phyloP scores from a whole-genome alignment of 2,888 invertebrate species.

The Stenoptilia bipunctidactyla region DNA sequence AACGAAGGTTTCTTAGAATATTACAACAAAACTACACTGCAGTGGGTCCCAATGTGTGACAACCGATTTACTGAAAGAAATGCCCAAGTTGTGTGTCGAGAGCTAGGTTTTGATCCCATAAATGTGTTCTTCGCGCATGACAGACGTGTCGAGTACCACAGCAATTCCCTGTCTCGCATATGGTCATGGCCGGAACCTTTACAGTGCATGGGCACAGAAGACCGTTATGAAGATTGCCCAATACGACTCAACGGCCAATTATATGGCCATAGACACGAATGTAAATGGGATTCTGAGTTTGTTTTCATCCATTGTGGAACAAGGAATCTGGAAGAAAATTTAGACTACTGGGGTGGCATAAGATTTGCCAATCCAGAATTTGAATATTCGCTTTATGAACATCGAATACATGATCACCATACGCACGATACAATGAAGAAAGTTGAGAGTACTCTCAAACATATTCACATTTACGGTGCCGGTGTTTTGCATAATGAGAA shows the following conservation, averaged over 20 bases:
- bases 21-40: constrained; percentile 93
- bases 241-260: constrained; percentile 91
- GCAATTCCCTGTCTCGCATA: constrained; percentile 86
- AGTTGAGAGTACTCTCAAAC: constrained; percentile 83
- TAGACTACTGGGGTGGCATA: constrained; percentile 96
- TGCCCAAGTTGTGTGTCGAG: constrained; percentile 95
- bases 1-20: constrained; percentile 94
- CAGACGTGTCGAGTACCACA: constrained; percentile 88
- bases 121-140: constrained; percentile 92
- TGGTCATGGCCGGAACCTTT: constrained; percentile 97
- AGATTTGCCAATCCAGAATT: constrained; percentile 91
- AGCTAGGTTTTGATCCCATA: constrained; percentile 89
- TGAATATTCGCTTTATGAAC: constrained; percentile 86
- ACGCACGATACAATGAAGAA: constrained; percentile 79
- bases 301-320: constrained; percentile 94
- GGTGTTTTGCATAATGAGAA: constrained; percentile 96
- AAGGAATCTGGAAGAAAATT: constrained; percentile 73
- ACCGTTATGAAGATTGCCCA: constrained; percentile 84
- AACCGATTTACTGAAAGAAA: constrained; percentile 95
- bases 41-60: constrained; percentile 98
- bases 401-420: constrained; percentile 84
- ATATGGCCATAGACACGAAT: constrained; percentile 86
- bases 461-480: constrained; percentile 89
- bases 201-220: constrained; percentile 84
- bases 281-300: constrained; percentile 90